A percentile compares a stretch with the other conserved stretches of the same genome.
Evolutionary conservation across 1,140 invertebrate species (phyloP).

Genomic region (Geopemphigus sp.): DNA sequence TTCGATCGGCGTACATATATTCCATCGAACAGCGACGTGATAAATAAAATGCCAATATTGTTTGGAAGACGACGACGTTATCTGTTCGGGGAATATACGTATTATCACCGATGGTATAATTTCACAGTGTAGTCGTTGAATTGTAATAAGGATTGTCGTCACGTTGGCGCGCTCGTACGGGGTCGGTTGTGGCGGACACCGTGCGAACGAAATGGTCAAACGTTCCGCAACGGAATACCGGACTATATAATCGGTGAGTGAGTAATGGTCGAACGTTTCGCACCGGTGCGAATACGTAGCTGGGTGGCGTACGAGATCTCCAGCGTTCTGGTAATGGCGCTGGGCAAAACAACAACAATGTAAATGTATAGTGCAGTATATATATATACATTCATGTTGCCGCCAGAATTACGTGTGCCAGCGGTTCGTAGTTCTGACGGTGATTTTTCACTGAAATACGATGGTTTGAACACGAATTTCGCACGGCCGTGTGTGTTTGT

Average conservation of each 20-base stretch:
- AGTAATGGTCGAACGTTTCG: not conserved
- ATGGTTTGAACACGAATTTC: too few species aligned
- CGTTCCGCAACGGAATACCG: not conserved
- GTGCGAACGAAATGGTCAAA: too few species aligned
- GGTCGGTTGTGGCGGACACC: too few species aligned
- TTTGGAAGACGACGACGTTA: conserved; percentile 2
- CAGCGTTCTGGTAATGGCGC: conserved; percentile 43
- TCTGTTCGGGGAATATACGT: not conserved
- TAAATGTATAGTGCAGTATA: not conserved
- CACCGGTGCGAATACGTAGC: not conserved
- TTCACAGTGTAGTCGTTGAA: not conserved
- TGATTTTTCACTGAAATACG: too few species aligned
- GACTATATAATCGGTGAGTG: too few species aligned
- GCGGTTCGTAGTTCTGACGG: too few species aligned
- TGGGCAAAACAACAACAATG: conserved; percentile 1
- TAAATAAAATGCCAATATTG: conserved; percentile 17
- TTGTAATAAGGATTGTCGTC: too few species aligned
- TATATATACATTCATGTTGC: not conserved
- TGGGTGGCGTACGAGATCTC: conserved; percentile 28
- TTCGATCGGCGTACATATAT: not conserved
- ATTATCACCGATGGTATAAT: not conserved
- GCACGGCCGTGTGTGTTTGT: too few species aligned
- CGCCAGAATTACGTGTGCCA: too few species aligned
- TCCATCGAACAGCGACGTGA: not conserved
- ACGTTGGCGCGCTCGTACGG: too few species aligned